phyloP scores from a whole-genome alignment of 64 coral and sea anemone species.

The Montipora efflorescens region DNA sequence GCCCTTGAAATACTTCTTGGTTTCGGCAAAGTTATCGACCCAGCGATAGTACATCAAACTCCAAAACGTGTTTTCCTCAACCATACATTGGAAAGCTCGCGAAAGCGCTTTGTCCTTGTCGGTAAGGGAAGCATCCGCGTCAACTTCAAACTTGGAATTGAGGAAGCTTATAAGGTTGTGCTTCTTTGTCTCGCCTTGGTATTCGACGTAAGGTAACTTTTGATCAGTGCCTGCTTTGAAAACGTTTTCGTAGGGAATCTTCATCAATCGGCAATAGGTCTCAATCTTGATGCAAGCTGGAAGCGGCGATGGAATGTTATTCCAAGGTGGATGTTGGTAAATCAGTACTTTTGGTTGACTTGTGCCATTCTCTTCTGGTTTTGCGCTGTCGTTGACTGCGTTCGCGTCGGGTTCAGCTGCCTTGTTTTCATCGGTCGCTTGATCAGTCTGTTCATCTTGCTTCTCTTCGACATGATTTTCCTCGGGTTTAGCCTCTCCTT shows the following conservation, averaged over 20 bases:
- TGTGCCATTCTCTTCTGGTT: conserved; percentile 80
- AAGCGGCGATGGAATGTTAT: conserved; percentile 77
- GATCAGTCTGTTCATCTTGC: conserved; percentile 18
- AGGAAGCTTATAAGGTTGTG: conserved; percentile 88
- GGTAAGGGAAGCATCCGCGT: conserved; percentile 74
- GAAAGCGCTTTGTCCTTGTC: conserved; percentile 69
- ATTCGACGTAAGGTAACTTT: conserved; percentile 96
- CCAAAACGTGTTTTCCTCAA: conserved; percentile 98
- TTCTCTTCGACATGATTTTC: conserved; percentile 96
- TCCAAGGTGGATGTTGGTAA: conserved; percentile 86
- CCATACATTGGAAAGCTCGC: conserved; percentile 95
- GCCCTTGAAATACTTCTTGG: conserved; percentile 97
- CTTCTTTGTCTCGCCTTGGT: conserved; percentile 94
- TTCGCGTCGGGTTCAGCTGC: conserved; percentile 54
- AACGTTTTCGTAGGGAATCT: conserved; percentile 94
- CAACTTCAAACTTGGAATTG: conserved; percentile 90
- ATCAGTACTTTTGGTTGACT: conserved; percentile 80
- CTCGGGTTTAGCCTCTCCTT: conserved; percentile 79
- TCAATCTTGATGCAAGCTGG: conserved; percentile 90
- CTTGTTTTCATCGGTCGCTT: conserved; percentile 61
- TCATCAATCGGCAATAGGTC: conserved; percentile 88
- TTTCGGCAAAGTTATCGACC: conserved; percentile 98
- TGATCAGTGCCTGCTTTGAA: conserved; percentile 87
- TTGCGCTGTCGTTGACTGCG: conserved; percentile 72
- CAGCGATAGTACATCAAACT: conserved; percentile 97